Evolutionary conservation across 2,113 vertebrate genomes (phyloP).

Genomic region (Aramus guarauna): DNA sequence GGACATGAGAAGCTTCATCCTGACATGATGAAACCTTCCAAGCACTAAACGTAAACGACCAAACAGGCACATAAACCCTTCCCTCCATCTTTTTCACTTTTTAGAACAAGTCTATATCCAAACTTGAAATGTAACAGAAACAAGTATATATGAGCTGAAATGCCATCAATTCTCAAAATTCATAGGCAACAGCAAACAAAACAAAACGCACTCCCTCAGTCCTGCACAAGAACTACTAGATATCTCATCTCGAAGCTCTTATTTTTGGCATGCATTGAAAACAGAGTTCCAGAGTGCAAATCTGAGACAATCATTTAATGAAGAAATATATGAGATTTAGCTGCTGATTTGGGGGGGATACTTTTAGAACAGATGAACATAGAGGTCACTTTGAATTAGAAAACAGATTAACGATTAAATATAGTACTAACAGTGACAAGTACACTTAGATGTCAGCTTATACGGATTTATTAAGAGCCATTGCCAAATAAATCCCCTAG

Average conservation of each 20-base stretch:
- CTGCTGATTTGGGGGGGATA: neutral
- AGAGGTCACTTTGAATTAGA: neutral
- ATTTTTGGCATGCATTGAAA: neutral
- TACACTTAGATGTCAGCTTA: neutral
- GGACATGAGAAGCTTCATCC: neutral
- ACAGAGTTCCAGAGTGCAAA: neutral
- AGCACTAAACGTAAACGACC: neutral
- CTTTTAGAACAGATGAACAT: neutral
- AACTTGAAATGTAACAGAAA: neutral
- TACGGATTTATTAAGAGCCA: neutral
- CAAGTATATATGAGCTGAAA: neutral
- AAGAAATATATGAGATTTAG: neutral
- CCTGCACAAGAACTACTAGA: neutral
- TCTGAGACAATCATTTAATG: neutral
- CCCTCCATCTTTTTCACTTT: neutral
- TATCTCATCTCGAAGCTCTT: neutral
- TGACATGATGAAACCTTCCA: neutral
- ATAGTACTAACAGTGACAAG: neutral
- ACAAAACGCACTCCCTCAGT: neutral
- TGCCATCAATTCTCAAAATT: neutral
- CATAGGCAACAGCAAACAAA: neutral
- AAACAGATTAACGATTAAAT: slow-evolving; percentile 11
- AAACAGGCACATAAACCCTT: neutral
- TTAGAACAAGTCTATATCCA: neutral
- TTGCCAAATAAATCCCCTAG: neutral